Evolutionary conservation across 2,888 invertebrate genomes (phyloP).

Genomic region (Meghimatium bilineatum): DNA sequence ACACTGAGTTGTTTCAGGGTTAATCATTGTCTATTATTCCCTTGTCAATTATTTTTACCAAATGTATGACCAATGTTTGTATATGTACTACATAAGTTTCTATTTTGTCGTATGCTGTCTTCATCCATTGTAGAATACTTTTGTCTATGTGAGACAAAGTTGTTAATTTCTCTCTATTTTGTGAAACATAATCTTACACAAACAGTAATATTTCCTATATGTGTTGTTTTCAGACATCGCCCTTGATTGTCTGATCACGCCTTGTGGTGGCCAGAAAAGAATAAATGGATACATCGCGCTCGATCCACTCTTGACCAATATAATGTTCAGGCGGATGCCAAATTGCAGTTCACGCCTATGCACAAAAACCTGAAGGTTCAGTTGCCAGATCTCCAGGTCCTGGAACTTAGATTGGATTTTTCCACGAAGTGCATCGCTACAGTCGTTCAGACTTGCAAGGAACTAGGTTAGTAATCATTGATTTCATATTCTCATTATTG

Average conservation of each 20-base stretch:
- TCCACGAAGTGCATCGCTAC: constrained; percentile 96
- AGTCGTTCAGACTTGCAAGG: constrained; percentile 93
- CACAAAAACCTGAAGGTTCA: constrained; percentile 93
- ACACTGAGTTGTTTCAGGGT: too few relatives aligned
- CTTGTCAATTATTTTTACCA: too few relatives aligned
- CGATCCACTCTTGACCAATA: constrained; percentile 97
- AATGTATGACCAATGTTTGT: too few relatives aligned
- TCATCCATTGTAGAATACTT: too few relatives aligned
- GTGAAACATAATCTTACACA: too few relatives aligned
- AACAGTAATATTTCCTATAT: too few relatives aligned
- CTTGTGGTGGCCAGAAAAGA: constrained; percentile 97
- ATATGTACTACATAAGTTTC: too few relatives aligned
- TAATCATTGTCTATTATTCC: too few relatives aligned
- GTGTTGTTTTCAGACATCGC: constrained; percentile 87
- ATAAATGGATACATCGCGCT: constrained; percentile 95
- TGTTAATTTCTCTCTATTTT: too few relatives aligned
- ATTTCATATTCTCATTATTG: too few relatives aligned
- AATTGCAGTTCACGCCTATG: constrained; percentile 97
- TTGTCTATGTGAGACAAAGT: too few relatives aligned
- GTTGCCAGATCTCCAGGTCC: constrained; percentile 92
- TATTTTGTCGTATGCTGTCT: too few relatives aligned
- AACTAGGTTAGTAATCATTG: constrained; percentile 84
- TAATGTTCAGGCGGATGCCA: constrained; percentile 95
- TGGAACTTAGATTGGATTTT: constrained; percentile 95
- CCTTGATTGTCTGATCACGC: constrained; percentile 98